Conservation (phyloP, 1,140 invertebrate species). For the Plodia interpunctella region DNA sequence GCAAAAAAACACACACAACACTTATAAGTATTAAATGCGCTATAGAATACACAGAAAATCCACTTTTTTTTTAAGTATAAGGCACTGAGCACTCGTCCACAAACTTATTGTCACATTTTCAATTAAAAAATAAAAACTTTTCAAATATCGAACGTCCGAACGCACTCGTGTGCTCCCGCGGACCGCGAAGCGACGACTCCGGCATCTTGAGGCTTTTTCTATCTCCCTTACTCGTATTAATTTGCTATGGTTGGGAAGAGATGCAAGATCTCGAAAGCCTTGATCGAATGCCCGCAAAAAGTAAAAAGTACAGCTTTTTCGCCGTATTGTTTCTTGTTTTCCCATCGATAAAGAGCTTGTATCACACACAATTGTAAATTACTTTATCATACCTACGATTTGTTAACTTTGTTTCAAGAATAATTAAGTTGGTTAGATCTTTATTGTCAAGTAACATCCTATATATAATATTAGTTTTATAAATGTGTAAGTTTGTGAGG, state of each 20-base stretch:
- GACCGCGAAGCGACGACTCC: constrained; percentile 24
- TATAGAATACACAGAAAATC: background rate
- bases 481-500: no score
- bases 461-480: no score
- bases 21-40: background rate
- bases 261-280: constrained; percentile 10
- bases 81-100: background rate
- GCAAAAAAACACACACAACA: background rate
- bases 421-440: no score
- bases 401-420: no score
- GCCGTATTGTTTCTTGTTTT: constrained; percentile 12
- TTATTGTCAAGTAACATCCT: no score
- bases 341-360: constrained; percentile 6
- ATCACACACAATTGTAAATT: constrained; percentile 2
- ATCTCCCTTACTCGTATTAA: constrained; percentile 18
- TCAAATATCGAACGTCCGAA: constrained; percentile 28
- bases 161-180: constrained; percentile 37
- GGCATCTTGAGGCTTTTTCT: constrained; percentile 20
- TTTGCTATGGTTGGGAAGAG: constrained; percentile 4
- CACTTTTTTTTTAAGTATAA: background rate
- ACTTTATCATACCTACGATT: background rate
- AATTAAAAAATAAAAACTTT: constrained; percentile 27
- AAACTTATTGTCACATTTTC: constrained; percentile 19
- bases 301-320: constrained; percentile 17
- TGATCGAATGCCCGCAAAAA: constrained; percentile 20